Conservation (phyloP, 2,113 vertebrate genomes). For the Panthera uncia region DNA sequence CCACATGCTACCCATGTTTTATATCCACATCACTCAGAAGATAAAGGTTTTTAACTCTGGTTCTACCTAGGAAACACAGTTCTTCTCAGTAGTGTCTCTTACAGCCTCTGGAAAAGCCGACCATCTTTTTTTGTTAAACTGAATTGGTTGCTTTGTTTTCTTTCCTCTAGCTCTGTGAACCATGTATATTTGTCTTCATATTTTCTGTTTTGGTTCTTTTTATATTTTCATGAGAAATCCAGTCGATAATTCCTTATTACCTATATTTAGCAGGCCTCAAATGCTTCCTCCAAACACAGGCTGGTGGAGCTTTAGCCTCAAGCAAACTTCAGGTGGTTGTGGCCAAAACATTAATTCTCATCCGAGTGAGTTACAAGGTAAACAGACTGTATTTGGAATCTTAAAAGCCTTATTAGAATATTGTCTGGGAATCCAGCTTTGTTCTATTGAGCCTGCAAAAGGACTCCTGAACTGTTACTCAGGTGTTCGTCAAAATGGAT, state of each 20-base stretch:
- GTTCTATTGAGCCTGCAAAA: slow-evolving; percentile 80
- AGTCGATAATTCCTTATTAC: slow-evolving; percentile 81
- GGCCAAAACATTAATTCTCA: slow-evolving; percentile 80
- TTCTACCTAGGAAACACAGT: neutral
- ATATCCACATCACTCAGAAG: neutral
- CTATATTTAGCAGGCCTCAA: slow-evolving; percentile 82
- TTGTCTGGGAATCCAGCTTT: slow-evolving; percentile 76
- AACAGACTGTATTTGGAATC: slow-evolving; percentile 79
- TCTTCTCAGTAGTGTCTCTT: neutral
- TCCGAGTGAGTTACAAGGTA: slow-evolving; percentile 80
- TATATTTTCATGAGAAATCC: slow-evolving; percentile 76
- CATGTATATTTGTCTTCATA: slow-evolving; percentile 68
- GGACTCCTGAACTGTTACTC: slow-evolving; percentile 63
- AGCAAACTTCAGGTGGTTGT: slow-evolving; percentile 82
- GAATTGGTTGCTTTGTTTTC: slow-evolving; percentile 43
- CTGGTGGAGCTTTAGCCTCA: slow-evolving; percentile 76
- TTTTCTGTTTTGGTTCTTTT: slow-evolving; percentile 76
- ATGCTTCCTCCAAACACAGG: slow-evolving; percentile 78
- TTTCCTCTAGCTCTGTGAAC: neutral
- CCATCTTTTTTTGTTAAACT: neutral
- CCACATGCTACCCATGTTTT: neutral
- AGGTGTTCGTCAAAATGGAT: slow-evolving; percentile 70
- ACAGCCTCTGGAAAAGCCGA: slow-evolving; percentile 47
- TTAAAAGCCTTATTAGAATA: slow-evolving; percentile 71
- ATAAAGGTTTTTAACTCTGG: neutral